Evolutionary conservation across 2,113 vertebrate genomes (phyloP).

Genomic region (Natator depressus): DNA sequence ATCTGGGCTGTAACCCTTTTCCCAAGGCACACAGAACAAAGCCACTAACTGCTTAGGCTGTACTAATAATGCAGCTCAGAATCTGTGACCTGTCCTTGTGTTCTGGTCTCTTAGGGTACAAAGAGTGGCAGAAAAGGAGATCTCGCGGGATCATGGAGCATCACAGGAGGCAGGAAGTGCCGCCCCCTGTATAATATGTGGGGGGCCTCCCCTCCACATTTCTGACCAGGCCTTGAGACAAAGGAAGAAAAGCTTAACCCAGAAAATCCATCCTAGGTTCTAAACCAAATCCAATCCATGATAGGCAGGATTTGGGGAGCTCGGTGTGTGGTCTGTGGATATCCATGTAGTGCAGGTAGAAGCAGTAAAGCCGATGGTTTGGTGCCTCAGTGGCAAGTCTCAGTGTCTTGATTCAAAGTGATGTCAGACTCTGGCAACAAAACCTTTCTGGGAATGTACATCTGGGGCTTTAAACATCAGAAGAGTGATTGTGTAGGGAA

Average conservation of each 20-base stretch:
- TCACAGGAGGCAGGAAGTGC: neutral
- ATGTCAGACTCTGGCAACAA: neutral
- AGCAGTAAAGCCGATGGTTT: neutral
- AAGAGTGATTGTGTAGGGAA: neutral
- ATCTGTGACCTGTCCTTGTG: neutral
- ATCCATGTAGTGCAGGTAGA: neutral
- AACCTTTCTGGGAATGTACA: neutral
- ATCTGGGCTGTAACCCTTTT: neutral
- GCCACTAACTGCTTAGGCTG: neutral
- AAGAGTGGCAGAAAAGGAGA: no score
- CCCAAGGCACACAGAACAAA: neutral
- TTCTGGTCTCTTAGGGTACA: neutral
- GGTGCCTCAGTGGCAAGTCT: no score
- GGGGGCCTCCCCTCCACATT: neutral
- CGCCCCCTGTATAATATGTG: neutral
- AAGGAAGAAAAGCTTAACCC: neutral
- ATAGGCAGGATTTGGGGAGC: neutral
- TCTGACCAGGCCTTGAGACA: neutral
- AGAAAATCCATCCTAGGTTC: neutral
- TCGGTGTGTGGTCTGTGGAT: neutral
- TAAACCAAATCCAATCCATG: neutral
- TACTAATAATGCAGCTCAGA: neutral
- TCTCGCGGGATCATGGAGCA: neutral
- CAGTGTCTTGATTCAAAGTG: neutral
- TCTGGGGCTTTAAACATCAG: neutral